Conservation (phyloP, 2,113 vertebrate species). For the Vanacampus margaritifer region DNA sequence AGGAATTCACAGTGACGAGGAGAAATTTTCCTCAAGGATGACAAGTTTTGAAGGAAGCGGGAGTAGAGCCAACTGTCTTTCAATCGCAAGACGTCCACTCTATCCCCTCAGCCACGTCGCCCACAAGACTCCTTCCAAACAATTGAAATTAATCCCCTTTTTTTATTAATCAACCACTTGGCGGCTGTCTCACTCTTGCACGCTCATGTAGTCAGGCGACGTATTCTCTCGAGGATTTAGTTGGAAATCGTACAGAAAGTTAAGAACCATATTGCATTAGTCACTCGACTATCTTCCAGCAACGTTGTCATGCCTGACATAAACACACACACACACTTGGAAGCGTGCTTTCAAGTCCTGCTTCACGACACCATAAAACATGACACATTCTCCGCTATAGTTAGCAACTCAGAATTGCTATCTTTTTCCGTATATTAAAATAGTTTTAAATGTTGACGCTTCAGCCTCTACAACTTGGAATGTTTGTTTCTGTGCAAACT, state of each 20-base stretch:
- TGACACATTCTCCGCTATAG: background rate
- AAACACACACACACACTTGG: background rate
- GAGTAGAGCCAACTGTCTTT: background rate
- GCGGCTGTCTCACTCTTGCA: background rate
- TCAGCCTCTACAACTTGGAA: background rate
- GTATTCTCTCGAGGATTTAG: background rate
- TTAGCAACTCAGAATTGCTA: background rate
- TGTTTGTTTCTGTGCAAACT: background rate
- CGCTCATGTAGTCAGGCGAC: background rate
- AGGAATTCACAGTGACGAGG: background rate
- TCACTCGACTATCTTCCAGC: background rate
- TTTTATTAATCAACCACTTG: slow-evolving; percentile 8
- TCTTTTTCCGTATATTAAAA: background rate
- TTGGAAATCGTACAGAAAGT: background rate
- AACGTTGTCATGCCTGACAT: background rate
- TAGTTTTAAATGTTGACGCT: background rate
- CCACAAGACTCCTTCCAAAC: slow-evolving; percentile 2
- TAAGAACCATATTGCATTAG: background rate
- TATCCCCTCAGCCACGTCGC: slow-evolving; percentile 1
- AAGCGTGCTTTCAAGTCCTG: background rate
- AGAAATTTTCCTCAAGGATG: background rate
- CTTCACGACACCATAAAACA: background rate
- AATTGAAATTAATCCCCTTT: slow-evolving; percentile 5
- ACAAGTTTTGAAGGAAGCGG: background rate
- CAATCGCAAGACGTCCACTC: background rate